Percentiles rank a stretch among this genome's conserved stretches.
These are phyloP conservation scores for Monoplex corrugatus DNA, from an alignment of 2,888 invertebrate species.

Conservation along the genomic window DNA sequence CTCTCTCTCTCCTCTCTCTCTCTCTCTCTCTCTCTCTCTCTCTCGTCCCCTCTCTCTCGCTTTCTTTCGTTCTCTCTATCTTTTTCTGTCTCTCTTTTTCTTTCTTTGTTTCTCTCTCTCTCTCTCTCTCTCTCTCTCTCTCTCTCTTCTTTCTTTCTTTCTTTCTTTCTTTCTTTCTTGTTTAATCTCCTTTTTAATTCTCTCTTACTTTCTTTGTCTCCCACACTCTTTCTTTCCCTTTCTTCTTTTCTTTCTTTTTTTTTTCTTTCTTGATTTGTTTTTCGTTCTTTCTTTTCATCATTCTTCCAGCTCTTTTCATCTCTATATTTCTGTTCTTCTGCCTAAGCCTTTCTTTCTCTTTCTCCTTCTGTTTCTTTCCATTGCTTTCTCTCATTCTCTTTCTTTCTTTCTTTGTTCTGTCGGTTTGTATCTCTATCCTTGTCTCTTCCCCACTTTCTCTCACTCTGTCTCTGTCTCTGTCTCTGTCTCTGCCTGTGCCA, in stretches of 20 bases:
- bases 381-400: neutral
- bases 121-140: too few relatives aligned
- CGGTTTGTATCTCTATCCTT: neutral
- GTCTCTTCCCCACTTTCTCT: neutral
- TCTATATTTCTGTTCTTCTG: neutral
- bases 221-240: neutral
- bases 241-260: neutral
- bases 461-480: slow-evolving; percentile 29
- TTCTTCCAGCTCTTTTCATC: neutral
- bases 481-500: neutral
- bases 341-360: neutral
- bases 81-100: too few relatives aligned
- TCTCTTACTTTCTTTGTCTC: neutral
- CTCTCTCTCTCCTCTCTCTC: too few relatives aligned
- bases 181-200: neutral
- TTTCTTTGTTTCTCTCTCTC: too few relatives aligned
- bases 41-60: too few relatives aligned
- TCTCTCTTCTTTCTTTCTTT: neutral
- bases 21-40: too few relatives aligned
- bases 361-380: neutral
- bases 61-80: too few relatives aligned
- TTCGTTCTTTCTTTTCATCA: neutral
- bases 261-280: neutral
- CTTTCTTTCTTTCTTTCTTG: neutral
- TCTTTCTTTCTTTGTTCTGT: neutral